Evolutionary conservation across 2,888 invertebrate species (phyloP).

Genomic region (Helleia helle): DNA sequence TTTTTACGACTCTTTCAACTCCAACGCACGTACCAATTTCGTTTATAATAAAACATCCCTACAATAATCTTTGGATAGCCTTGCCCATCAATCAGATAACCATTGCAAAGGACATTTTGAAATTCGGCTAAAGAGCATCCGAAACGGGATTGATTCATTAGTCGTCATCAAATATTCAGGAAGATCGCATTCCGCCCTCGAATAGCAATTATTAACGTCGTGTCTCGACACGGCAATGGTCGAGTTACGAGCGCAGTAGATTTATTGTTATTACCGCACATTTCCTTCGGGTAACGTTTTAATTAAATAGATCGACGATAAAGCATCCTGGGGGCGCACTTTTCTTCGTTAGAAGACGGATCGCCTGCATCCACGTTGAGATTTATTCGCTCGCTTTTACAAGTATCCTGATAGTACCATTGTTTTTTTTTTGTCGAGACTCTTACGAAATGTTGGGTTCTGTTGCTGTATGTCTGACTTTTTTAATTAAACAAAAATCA

Average conservation of each 20-base stretch:
- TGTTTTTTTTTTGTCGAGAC: constrained; percentile 15
- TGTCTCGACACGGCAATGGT: constrained; percentile 34
- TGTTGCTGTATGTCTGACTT: no score
- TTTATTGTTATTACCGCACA: constrained; percentile 71
- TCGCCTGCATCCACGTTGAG: constrained; percentile 42
- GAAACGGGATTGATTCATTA: constrained; percentile 38
- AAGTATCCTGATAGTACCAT: constrained; percentile 32
- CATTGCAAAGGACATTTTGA: constrained; percentile 5
- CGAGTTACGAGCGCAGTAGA: constrained; percentile 45
- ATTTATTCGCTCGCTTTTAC: constrained; percentile 54
- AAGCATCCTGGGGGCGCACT: constrained; percentile 69
- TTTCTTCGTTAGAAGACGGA: constrained; percentile 73
- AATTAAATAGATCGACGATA: constrained; percentile 73
- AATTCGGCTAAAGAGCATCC: constrained; percentile 14
- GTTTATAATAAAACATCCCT: no score
- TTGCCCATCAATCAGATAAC: neutral
- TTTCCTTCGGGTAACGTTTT: constrained; percentile 73
- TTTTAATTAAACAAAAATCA: no score
- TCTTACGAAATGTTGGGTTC: no score
- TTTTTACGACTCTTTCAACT: no score
- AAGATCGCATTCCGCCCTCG: constrained; percentile 35
- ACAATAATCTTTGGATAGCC: neutral
- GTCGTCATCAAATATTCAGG: constrained; percentile 43
- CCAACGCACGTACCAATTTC: no score
- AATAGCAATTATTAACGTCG: constrained; percentile 37